Evolutionary conservation across 2,797 vertebrate species (phyloP), one percentile per base, ranked within the genome.

Genomic region (Arctocebus calabarensis): DNA sequence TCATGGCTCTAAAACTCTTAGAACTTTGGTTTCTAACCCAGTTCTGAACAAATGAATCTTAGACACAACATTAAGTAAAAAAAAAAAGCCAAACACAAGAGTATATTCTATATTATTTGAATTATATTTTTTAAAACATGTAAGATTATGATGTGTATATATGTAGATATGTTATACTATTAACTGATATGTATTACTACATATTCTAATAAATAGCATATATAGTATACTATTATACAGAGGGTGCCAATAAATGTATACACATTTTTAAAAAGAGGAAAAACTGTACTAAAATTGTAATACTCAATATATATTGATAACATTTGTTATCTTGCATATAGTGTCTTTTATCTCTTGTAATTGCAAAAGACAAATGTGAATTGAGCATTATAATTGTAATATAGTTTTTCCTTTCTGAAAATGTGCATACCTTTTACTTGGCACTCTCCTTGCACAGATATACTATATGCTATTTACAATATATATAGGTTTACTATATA

Each of bases 11-110:
- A 45, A 94, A 83, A 48, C 2, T 62, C 87, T 83, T 66, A 70
- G 90, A 93, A 87, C 40, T 43, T 90, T 83, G 45, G 61, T 83
- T 94, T 84, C 70, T 78, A 90, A 71, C 64, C 48, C 14, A 16
- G 14, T 52, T 52, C 16, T 52, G 48, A 52, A 5, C 22, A 17
- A 22, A 74, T 64, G 59, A 64, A 40, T 73, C 75, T 85, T 25
- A 77, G 12, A 48, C 5, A 74, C 27, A 32, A 27, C 0, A 19
- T 3, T 48, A 37, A 83, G 5, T 48, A 12, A 64, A 79, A 85
- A 23, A 62, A n/a, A 40, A 3, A 91, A 16, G 9, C 2, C 48
- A 75, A 23, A 48, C 27, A 8, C 68, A n/a, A n/a, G n/a, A 88
- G 23, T 40, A 5, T 23, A 1, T 40, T 48, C 13, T 22, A 13